phyloP scores from a whole-genome alignment of 2,888 invertebrate genomes.

The Sialis fuliginosa region DNA sequence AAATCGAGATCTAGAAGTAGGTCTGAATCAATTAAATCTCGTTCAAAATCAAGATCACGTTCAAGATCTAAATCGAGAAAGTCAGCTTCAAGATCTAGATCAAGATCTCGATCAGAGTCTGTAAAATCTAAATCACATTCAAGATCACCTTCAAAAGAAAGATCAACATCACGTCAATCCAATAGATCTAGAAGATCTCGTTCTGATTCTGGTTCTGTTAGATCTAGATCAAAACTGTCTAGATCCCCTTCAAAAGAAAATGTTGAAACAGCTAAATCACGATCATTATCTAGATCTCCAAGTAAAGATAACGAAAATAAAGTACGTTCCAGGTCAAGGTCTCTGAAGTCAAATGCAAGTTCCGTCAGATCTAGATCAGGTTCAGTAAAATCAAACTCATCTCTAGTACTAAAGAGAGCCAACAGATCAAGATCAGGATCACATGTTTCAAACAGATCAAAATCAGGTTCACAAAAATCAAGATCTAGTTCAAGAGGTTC shows the following conservation, averaged over 20 bases:
- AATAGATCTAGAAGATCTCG: slow-evolving; percentile 9
- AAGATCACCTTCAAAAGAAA: slow-evolving; percentile 8
- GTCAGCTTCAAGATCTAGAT: slow-evolving; percentile 15
- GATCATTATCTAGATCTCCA: slow-evolving; percentile 12
- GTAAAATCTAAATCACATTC: slow-evolving; percentile 10
- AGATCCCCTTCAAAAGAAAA: slow-evolving; percentile 10
- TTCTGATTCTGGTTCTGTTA: slow-evolving; percentile 11
- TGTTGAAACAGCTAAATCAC: slow-evolving; percentile 9
- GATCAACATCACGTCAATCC: too few species aligned
- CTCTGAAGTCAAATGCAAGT: slow-evolving; percentile 8
- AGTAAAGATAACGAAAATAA: slow-evolving; percentile 12
- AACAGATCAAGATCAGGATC: slow-evolving; percentile 9
- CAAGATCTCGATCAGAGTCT: not conserved
- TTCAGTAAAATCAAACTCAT: slow-evolving; percentile 14
- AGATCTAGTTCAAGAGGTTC: slow-evolving; percentile 16
- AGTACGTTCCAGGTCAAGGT: slow-evolving; percentile 12
- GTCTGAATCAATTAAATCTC: slow-evolving; percentile 12
- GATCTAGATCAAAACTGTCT: slow-evolving; percentile 10
- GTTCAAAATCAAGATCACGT: slow-evolving; percentile 9
- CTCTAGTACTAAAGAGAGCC: slow-evolving; percentile 7
- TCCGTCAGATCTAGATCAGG: slow-evolving; percentile 5
- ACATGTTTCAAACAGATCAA: slow-evolving; percentile 13
- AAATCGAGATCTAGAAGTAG: slow-evolving; percentile 7
- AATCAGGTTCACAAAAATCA: slow-evolving; percentile 17
- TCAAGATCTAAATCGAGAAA: slow-evolving; percentile 16